Evolutionary conservation across 2,888 invertebrate species (phyloP).

Genomic region (Macaria notata): DNA sequence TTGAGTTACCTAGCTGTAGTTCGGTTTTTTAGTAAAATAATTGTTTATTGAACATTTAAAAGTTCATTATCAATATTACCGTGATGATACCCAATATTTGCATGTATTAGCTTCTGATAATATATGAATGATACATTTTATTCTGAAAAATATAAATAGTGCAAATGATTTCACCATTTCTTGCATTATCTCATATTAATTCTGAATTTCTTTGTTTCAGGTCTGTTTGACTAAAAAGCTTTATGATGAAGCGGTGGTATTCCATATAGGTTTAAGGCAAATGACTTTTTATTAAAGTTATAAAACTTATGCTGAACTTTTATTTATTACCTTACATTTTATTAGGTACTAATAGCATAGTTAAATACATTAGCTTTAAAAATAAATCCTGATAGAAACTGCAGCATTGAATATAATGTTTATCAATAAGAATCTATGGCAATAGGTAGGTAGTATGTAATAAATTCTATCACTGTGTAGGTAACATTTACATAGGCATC

Average conservation of each 20-base stretch:
- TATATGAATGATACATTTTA: conserved; percentile 55
- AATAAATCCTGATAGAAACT: too few species aligned
- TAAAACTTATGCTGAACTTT: conserved; percentile 37
- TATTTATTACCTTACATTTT: conserved; percentile 8
- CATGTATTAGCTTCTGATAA: conserved; percentile 84
- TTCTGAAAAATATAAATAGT: conserved; percentile 47
- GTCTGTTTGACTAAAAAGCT: conserved; percentile 88
- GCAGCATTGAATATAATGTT: too few species aligned
- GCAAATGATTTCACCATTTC: not conserved
- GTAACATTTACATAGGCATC: too few species aligned
- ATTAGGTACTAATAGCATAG: too few species aligned
- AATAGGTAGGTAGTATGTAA: too few species aligned
- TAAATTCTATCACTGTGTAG: too few species aligned
- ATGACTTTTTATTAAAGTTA: conserved; percentile 67
- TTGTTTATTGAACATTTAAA: too few species aligned
- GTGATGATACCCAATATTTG: conserved; percentile 21
- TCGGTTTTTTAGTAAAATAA: too few species aligned
- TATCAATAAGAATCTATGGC: too few species aligned
- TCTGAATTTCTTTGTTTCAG: conserved; percentile 77
- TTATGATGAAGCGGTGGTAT: conserved; percentile 67
- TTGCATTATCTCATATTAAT: conserved; percentile 18
- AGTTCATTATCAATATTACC: not conserved
- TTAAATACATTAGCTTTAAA: too few species aligned
- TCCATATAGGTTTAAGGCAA: conserved; percentile 72
- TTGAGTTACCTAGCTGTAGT: too few species aligned